Percentiles rank a stretch among this genome's conserved stretches.
These are phyloP conservation scores for Lagorchestes hirsutus DNA, from an alignment of 2,797 vertebrate genomes.

Conservation along the genomic window DNA sequence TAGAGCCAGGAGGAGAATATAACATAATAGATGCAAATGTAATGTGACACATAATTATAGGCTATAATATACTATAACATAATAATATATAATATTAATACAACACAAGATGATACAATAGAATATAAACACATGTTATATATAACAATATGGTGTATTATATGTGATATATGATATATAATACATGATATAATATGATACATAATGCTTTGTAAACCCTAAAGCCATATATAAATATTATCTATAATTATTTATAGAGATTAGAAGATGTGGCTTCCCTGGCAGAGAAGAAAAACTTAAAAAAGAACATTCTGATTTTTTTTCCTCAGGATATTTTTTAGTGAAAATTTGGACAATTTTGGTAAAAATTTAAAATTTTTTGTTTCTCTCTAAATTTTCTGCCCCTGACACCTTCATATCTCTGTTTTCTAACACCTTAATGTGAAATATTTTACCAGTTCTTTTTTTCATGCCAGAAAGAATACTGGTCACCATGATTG, in stretches of 20 bases:
- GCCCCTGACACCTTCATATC: neutral
- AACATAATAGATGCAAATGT: neutral
- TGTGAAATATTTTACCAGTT: slow-evolving; percentile 25
- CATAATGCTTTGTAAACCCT: neutral
- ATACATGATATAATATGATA: neutral
- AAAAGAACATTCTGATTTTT: neutral
- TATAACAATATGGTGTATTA: neutral
- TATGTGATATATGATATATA: too few species aligned
- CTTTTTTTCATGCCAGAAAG: neutral
- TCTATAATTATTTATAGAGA: neutral
- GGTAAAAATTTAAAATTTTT: slow-evolving; percentile 12
- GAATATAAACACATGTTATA: neutral
- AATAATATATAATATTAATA: neutral
- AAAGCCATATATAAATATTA: neutral
- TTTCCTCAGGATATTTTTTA: neutral
- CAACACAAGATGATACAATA: neutral
- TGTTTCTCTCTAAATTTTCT: neutral
- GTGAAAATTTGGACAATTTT: slow-evolving; percentile 26
- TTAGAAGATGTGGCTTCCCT: neutral
- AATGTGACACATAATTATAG: neutral
- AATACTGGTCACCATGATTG: neutral
- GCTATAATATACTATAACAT: neutral
- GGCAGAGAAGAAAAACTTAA: neutral
- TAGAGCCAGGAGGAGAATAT: neutral
- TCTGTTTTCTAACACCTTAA: slow-evolving; percentile 10